Base-by-base conservation (phyloP, 2,113 vertebrate species). In the Clarias magur region DNA sequence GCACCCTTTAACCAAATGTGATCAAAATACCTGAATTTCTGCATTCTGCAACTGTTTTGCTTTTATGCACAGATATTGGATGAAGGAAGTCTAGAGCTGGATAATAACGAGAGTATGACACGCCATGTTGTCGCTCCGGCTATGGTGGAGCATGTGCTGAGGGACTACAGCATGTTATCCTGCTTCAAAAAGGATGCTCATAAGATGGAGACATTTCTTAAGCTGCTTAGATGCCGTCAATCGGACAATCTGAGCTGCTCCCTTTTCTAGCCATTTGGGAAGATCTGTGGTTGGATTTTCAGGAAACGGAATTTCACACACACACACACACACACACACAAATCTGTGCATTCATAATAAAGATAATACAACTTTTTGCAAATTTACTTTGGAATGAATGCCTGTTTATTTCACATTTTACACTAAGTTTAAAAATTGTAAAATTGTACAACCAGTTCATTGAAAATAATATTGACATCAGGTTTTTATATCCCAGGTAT, bases 141-240 rank as follows among this genome's bases (percentile, higher is more conserved):
- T 54, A 72, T 65, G 12, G 17, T 84, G 27, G 90, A 91, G 59
- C 80, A 88, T 0, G n/a, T 91, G 15, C 84, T 90, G 30, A 89
- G 88, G 56, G 90, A 92, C 62, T 92, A 92, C 67, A 57, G 54
- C 7, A 21, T 88, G 17, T 65, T 92, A 79, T 87, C 72, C 79
- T 92, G 91, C 88, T 92, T 92, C 75, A 90, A 83, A 72, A 92
- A 91, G 63, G 92, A 92, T 19, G 84, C 89, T 2, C 92, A 92
- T 84, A 92, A 92, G 85, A 89, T 92, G 17, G 88, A 92, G 76
- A 92, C 85, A 8, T 90, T 92, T 65, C 90, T 92, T 23, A 92
- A 90, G 78, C 76, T 92, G 38, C 87, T 92, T 30, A 90, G 88
- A 73, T 92, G 90, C 48, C 86, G 87, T 10, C 87, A 85, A 83